Evolutionary conservation across 2,888 invertebrate species (phyloP).

Genomic region (Rotaria socialis): DNA sequence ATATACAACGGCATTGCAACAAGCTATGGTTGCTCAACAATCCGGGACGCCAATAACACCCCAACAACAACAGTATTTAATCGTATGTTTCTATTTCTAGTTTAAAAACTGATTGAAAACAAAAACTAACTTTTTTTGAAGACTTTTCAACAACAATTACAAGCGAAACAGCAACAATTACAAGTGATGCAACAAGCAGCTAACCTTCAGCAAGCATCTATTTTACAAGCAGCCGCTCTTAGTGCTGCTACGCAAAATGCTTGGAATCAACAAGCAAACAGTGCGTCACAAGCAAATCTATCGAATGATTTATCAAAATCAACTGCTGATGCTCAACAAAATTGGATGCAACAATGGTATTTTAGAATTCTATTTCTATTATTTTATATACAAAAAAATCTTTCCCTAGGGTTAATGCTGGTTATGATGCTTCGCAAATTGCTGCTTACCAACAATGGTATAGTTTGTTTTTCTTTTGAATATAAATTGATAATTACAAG

Average conservation of each 20-base stretch:
- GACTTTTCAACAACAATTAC: constrained; percentile 30
- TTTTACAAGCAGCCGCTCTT: constrained; percentile 6
- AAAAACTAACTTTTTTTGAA: not conserved
- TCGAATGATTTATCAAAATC: constrained; percentile 2
- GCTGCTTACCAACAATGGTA: constrained; percentile 21
- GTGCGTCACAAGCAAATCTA: not conserved
- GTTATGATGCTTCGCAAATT: constrained; percentile 11
- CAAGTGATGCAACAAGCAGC: constrained; percentile 12
- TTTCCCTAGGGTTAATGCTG: not conserved
- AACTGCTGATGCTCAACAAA: constrained; percentile 1
- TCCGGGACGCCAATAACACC: not conserved
- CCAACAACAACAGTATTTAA: constrained; percentile 34
- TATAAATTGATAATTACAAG: too few species aligned
- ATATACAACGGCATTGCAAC: constrained; percentile 29
- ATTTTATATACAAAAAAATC: too few species aligned
- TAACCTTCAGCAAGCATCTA: constrained; percentile 2
- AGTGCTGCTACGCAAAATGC: constrained; percentile 18
- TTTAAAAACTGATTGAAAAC: not conserved
- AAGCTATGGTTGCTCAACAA: constrained; percentile 13
- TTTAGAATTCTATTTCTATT: not conserved
- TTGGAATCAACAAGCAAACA: constrained; percentile 1
- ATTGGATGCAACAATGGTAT: constrained; percentile 32
- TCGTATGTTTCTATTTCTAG: not conserved
- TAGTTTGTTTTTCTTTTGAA: too few species aligned
- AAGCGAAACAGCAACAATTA: constrained; percentile 33